A percentile compares a stretch with the other conserved stretches of the same genome.
Evolutionary conservation across 2,888 invertebrate genomes (phyloP).

Genomic region (Rhingia campestris): DNA sequence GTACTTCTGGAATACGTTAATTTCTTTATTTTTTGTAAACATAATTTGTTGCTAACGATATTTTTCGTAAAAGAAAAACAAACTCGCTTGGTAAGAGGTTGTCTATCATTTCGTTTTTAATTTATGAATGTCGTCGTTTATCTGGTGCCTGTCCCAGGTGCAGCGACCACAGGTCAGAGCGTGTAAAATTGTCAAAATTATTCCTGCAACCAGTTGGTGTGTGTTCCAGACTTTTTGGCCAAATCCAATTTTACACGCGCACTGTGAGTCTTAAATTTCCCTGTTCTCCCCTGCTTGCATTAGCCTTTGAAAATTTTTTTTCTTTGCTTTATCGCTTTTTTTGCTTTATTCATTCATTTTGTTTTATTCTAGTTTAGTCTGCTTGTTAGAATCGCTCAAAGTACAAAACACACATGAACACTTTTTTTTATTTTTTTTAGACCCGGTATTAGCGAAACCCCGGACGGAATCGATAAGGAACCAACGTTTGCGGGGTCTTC

Average conservation of each 20-base stretch:
- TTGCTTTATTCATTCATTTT: constrained; percentile 18
- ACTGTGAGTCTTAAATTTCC: neutral
- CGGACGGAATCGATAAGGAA: too few species aligned
- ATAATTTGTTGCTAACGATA: constrained; percentile 13
- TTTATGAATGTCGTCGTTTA: constrained; percentile 26
- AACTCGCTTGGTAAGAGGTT: constrained; percentile 22
- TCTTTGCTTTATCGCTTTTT: constrained; percentile 57
- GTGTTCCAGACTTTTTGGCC: constrained; percentile 11
- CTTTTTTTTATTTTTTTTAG: too few species aligned
- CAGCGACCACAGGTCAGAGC: neutral
- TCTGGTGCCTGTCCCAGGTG: too few species aligned
- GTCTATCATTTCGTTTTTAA: constrained; percentile 15
- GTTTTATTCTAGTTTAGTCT: constrained; percentile 13
- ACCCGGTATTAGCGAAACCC: too few species aligned
- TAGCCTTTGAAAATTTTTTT: constrained; percentile 14
- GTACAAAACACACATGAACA: constrained; percentile 2
- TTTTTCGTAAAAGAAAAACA: neutral
- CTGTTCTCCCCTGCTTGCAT: constrained; percentile 31
- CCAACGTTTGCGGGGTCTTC: too few species aligned
- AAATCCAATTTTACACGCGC: constrained; percentile 36
- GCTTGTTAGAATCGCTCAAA: constrained; percentile 42
- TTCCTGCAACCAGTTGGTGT: constrained; percentile 28
- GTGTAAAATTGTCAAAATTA: constrained; percentile 44
- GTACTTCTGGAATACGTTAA: constrained; percentile 6
- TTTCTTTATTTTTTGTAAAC: constrained; percentile 11